Evolutionary conservation across 2,888 invertebrate species (phyloP).

Genomic region (Choreutis nemorana): DNA sequence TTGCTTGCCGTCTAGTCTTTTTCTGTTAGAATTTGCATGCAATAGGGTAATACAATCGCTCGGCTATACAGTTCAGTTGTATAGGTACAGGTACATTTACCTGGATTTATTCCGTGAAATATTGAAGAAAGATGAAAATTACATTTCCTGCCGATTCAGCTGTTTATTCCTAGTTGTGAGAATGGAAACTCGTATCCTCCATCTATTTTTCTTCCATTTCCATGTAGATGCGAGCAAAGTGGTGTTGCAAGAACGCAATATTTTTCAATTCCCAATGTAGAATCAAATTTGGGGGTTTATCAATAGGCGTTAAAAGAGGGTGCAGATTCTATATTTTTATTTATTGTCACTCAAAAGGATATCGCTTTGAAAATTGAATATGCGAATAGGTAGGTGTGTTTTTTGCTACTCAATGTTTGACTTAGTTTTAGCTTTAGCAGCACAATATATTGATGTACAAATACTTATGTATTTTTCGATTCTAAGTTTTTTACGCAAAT

Average conservation of each 20-base stretch:
- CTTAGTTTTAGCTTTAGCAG: no score
- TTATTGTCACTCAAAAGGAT: neutral
- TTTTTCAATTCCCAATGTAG: conserved; percentile 35
- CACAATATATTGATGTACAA: no score
- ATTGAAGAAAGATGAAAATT: conserved; percentile 18
- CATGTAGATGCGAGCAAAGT: conserved; percentile 32
- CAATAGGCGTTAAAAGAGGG: conserved; percentile 21
- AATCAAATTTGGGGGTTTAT: conserved; percentile 41
- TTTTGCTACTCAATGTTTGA: no score
- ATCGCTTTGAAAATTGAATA: conserved; percentile 4
- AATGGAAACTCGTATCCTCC: conserved; percentile 4
- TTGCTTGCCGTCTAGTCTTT: conserved; percentile 20
- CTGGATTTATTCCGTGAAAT: conserved; percentile 16
- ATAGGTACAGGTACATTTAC: conserved; percentile 12
- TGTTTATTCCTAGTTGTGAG: no score
- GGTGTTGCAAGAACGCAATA: conserved; percentile 36
- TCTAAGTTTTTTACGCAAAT: neutral
- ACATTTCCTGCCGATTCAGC: conserved; percentile 14
- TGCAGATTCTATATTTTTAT: neutral
- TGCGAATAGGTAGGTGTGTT: no score
- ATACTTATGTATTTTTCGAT: neutral
- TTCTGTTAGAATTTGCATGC: conserved; percentile 29
- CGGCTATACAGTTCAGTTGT: no score
- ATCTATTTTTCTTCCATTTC: conserved; percentile 35
- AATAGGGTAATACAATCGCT: no score